Percentiles rank a stretch among this genome's conserved stretches.
These are phyloP conservation scores for Elaeidobius kamerunicus DNA, from an alignment of 2,888 invertebrate genomes.

Conservation along the genomic window DNA sequence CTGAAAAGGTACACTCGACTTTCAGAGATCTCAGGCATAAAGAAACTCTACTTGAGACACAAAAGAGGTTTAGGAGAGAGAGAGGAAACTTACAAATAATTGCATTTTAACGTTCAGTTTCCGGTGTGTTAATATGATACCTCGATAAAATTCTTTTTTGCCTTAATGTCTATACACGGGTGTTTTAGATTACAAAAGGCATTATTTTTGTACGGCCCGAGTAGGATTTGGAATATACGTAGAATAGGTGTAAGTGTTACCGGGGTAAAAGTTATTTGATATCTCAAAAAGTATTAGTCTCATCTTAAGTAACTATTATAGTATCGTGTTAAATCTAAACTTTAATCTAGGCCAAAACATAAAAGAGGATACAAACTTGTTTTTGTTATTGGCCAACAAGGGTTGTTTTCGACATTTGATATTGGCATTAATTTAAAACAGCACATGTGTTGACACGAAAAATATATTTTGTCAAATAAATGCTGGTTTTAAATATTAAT, in stretches of 20 bases:
- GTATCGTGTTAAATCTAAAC: slow-evolving; percentile 17
- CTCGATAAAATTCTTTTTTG: slow-evolving; percentile 34
- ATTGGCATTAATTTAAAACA: not conserved
- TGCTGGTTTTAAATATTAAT: too few species aligned
- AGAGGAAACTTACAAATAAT: slow-evolving; percentile 48
- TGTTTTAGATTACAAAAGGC: slow-evolving; percentile 29
- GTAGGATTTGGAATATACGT: slow-evolving; percentile 16
- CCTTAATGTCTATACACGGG: slow-evolving; percentile 29
- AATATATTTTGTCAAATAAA: too few species aligned
- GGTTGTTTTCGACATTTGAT: not conserved
- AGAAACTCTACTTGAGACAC: slow-evolving; percentile 38
- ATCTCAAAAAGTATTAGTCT: slow-evolving; percentile 19
- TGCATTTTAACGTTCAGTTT: slow-evolving; percentile 47
- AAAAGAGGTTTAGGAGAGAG: slow-evolving; percentile 31
- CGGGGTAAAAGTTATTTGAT: slow-evolving; percentile 25
- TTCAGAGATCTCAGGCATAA: slow-evolving; percentile 44
- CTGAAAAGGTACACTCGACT: slow-evolving; percentile 49
- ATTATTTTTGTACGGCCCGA: slow-evolving; percentile 25
- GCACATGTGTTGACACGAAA: too few species aligned
- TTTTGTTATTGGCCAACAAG: not conserved
- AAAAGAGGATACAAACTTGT: too few species aligned
- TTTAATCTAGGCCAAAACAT: not conserved
- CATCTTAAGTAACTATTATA: slow-evolving; percentile 22
- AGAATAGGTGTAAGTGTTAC: slow-evolving; percentile 29
- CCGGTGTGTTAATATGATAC: slow-evolving; percentile 46